Evolutionary conservation across 2,888 invertebrate genomes (phyloP).

Genomic region (Dynastes grantii): DNA sequence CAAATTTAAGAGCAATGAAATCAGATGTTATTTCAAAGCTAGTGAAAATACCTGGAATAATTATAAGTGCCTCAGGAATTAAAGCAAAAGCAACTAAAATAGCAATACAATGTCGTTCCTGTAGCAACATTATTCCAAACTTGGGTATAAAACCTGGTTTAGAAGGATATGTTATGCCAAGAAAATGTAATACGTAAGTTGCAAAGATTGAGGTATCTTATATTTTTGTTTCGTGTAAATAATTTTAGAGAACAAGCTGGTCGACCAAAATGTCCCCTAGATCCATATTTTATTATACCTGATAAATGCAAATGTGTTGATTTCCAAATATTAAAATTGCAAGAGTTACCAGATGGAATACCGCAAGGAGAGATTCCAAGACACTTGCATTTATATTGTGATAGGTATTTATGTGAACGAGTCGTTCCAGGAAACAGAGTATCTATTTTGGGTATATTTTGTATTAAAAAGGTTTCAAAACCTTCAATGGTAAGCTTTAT

Average conservation of each 20-base stretch:
- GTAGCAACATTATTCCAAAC: slow-evolving; percentile 91
- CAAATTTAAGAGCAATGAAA: slow-evolving; percentile 89
- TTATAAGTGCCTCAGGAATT: slow-evolving; percentile 94
- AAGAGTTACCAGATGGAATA: slow-evolving; percentile 95
- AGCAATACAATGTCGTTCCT: slow-evolving; percentile 95
- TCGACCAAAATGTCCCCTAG: slow-evolving; percentile 93
- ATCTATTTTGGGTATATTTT: slow-evolving; percentile 94
- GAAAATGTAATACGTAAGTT: slow-evolving; percentile 93
- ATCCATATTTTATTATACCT: slow-evolving; percentile 98
- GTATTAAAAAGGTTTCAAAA: slow-evolving; percentile 90
- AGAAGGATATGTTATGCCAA: slow-evolving; percentile 95
- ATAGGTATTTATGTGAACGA: slow-evolving; percentile 93
- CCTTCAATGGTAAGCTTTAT: slow-evolving; percentile 72
- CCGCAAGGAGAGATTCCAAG: slow-evolving; percentile 99
- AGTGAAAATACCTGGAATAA: slow-evolving; percentile 96
- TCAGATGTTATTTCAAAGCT: slow-evolving; percentile 94
- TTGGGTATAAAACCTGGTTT: slow-evolving; percentile 94
- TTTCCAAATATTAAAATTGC: slow-evolving; percentile 97
- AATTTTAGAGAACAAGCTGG: slow-evolving; percentile 89
- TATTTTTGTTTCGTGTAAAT: slow-evolving; percentile 12
- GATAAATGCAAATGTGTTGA: slow-evolving; percentile 98
- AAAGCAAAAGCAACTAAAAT: slow-evolving; percentile 96
- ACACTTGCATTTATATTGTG: slow-evolving; percentile 95
- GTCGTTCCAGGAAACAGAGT: slow-evolving; percentile 98
- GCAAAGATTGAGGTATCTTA: background rate